phyloP scores from a whole-genome alignment of 2,888 invertebrate species.

The Laothoe populi region DNA sequence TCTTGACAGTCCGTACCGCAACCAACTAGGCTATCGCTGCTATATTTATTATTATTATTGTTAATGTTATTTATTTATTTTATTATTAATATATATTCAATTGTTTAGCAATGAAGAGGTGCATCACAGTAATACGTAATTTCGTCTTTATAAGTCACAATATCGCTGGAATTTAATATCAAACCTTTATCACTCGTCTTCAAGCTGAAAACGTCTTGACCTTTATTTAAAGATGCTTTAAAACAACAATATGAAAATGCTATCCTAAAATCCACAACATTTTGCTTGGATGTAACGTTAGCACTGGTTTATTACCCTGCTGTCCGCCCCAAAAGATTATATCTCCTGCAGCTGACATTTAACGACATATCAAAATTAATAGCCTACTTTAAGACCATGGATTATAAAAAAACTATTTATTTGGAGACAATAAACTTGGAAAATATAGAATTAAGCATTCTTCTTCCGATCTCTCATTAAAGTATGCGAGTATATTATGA shows the following conservation, averaged over 20 bases:
- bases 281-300: constrained; percentile 3
- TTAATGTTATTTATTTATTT: too few relatives aligned
- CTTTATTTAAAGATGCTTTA: constrained; percentile 12
- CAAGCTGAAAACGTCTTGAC: neutral
- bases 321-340: constrained; percentile 36
- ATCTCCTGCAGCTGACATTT: constrained; percentile 43
- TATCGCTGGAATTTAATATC: neutral
- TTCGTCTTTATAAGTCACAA: neutral
- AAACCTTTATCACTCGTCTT: neutral
- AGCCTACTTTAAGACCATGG: constrained; percentile 26
- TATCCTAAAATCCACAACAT: constrained; percentile 13
- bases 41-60: too few relatives aligned
- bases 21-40: too few relatives aligned
- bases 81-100: too few relatives aligned
- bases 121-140: neutral
- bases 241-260: constrained; percentile 16
- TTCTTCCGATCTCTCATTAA: neutral
- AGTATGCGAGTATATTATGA: too few relatives aligned
- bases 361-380: constrained; percentile 40
- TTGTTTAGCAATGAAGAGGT: too few relatives aligned
- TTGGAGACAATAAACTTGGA: constrained; percentile 24
- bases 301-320: constrained; percentile 25
- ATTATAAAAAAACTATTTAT: constrained; percentile 27
- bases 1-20: too few relatives aligned
- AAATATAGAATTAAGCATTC: neutral